Base-by-base conservation (phyloP, 2,113 vertebrate genomes). In the Dipodomys stephensi region DNA sequence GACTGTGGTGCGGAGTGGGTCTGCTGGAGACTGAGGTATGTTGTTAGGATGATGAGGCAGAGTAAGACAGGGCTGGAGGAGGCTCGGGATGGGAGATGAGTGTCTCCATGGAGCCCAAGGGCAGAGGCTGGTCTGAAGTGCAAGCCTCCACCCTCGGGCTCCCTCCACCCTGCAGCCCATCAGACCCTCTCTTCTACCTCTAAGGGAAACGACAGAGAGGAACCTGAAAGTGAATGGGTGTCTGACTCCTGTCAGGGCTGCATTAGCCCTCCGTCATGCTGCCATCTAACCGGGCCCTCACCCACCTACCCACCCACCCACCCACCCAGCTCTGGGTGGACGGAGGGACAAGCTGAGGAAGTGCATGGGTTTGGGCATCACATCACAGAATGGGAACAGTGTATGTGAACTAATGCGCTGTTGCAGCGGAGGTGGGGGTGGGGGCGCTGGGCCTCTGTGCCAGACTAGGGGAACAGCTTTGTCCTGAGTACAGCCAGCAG, bases 1-100 rank as follows among this genome's bases (percentile, higher is more conserved):
- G 73, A 39, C 49, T 25, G 65, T 6, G 68, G 92, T 28, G 4
- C 2, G 28, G 76, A 87, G 92, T 6, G 30, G 83, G 46, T 73
- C 96, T 95, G 92, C 80, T 78, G 71, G 88, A 44, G 83, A 97
- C 97, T 98, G 98, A 98, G 98, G 98, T 98, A 97, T 96, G 93
- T 98, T 98, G 97, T 97, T 97, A 94, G 94, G 97, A 97, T 97
- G 98, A 96, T 97, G 97, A 96, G 97, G 97, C 46, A 80, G 71
- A 69, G 87, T 4, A 28, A 80, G 80, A 2, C 1, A 44, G 71
- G 32, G 53, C 44, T 62, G 2, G 28, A 62, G 74, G 89, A 96
- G 97, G 95, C 88, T 46, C 4, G 1, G 80, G 73, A 28, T n/a
- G 44, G 49, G 90, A 28, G 67, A 15, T 2, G 25, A n/a, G 83